Base-by-base conservation (phyloP, 1,140 invertebrate species). In the Drosophila arizonae region DNA sequence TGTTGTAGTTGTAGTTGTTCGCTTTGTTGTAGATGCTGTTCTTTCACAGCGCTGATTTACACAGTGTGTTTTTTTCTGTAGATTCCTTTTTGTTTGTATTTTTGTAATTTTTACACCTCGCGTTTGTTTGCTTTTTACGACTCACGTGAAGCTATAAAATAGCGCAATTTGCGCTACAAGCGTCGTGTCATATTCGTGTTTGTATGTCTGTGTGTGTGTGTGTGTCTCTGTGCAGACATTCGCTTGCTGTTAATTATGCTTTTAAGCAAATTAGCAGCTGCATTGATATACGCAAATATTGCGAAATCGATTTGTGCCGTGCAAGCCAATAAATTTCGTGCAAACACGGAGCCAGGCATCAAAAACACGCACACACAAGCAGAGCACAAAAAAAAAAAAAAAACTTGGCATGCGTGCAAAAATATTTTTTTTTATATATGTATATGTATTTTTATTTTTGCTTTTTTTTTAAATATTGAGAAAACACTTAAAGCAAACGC, bases 251-350 rank as follows among this genome's bases (percentile, higher is more conserved):
- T 86, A 86, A 86, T 86, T 86, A 86, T 87, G 82, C 82, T 86
- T 86, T 86, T 87, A 87, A 86, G 79, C 82, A 86, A 86, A 86
- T 86, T 86, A 86, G 82, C 82, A 78, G 77, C 76, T 82, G 82
- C 68, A 86, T 85, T 78, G 81, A 68, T 77, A 56, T 64, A 76
- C 69, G 64, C 63, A 68, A 81, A 76, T 87, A 87, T 87, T 82
- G 72, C 41, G 68, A 87, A 86, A 87, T 86, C 82, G 82, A 86
- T 87, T 79, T 62, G 78, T 60, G 78, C 64, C 46, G 64, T 69
- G 76, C 48, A 50, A 28, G 61, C 77, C 79, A 87, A 86, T 87
- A 86, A 86, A 86, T 81, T 85, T 58, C 55, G 43, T 33, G 17
- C 80, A 79, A 76, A 75, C 62, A 80, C 64, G 62, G 58, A 21